phyloP scores from a whole-genome alignment of 2,888 invertebrate species.

The Drosophila meridiana region DNA sequence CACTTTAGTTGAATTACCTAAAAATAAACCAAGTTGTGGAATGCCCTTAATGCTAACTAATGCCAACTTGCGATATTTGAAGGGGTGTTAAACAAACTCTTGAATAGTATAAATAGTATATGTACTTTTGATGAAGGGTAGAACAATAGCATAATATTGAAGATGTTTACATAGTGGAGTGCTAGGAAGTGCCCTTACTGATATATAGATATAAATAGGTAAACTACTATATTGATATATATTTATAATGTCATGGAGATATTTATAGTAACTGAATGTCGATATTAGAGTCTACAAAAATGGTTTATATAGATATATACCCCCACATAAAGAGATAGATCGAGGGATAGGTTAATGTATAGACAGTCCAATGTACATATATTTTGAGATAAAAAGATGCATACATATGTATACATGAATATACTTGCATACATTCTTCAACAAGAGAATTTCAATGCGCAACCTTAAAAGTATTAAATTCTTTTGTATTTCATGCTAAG shows the following conservation, averaged over 20 bases:
- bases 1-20: constrained; percentile 28
- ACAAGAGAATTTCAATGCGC: neutral
- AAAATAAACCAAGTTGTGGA: constrained; percentile 9
- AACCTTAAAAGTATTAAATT: neutral
- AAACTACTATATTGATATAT: neutral
- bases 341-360: neutral
- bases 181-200: neutral
- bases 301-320: neutral
- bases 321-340: neutral
- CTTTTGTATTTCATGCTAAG: neutral
- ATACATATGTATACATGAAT: neutral
- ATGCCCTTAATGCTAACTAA: constrained; percentile 13
- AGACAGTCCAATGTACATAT: neutral
- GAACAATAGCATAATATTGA: neutral
- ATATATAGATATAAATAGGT: neutral
- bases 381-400: neutral
- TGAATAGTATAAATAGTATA: neutral
- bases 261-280: neutral
- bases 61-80: neutral
- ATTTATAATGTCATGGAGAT: neutral
- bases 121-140: constrained; percentile 4
- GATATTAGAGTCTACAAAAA: neutral
- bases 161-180: neutral
- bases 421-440: neutral
- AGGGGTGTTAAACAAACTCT: neutral